Evolutionary conservation across 2,888 invertebrate species (phyloP).

Genomic region (Napeogenes inachia): DNA sequence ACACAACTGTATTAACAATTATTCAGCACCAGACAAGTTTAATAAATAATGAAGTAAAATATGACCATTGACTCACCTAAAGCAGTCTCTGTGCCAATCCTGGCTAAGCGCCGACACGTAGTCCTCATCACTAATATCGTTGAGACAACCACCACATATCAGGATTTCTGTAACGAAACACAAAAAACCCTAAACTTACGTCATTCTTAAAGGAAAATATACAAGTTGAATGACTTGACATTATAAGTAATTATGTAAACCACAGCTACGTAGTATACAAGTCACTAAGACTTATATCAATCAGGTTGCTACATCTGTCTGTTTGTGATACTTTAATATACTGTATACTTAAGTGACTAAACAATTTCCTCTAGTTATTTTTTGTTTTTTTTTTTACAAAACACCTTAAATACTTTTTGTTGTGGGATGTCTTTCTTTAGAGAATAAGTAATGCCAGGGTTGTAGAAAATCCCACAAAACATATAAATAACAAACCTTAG

Average conservation of each 20-base stretch:
- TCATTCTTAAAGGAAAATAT: conserved; percentile 18
- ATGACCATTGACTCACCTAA: conserved; percentile 76
- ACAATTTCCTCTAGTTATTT: too few species aligned
- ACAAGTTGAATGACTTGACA: conserved; percentile 1
- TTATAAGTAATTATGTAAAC: neutral
- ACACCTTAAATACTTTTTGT: too few species aligned
- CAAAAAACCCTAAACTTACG: conserved; percentile 6
- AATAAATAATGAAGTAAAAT: neutral
- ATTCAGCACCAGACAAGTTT: neutral
- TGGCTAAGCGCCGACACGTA: conserved; percentile 88
- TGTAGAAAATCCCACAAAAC: too few species aligned
- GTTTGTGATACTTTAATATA: neutral
- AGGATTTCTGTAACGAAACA: conserved; percentile 48
- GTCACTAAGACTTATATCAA: too few species aligned
- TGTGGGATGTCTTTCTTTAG: too few species aligned
- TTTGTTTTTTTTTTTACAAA: too few species aligned
- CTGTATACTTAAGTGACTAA: too few species aligned
- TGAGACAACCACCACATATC: conserved; percentile 85
- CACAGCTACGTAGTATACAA: too few species aligned
- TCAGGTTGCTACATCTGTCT: too few species aligned
- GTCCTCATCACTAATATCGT: conserved; percentile 85
- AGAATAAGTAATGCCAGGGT: too few species aligned
- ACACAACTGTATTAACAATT: too few species aligned
- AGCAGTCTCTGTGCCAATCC: conserved; percentile 94
- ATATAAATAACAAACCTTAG: too few species aligned